These are phyloP conservation scores for Alloscopus bannaensis DNA, from an alignment of 2,888 invertebrate species.

Conservation along the genomic window DNA sequence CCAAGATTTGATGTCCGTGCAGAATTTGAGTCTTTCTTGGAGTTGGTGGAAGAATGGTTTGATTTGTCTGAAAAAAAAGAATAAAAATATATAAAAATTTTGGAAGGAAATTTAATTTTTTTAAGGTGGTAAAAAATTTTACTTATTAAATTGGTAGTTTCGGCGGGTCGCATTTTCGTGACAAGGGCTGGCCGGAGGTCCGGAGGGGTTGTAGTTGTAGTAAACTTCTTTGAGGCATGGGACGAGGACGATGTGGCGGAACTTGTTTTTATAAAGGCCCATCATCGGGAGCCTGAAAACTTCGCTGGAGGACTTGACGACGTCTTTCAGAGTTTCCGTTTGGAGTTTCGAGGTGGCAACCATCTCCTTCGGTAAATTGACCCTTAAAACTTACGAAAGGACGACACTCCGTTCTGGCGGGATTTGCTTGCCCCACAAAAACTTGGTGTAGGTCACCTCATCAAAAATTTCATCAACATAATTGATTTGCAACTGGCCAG, in stretches of 20 bases:
- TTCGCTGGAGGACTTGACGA: conserved; percentile 37
- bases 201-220: conserved; percentile 1
- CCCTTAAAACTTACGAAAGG: conserved; percentile 38
- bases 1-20: conserved; percentile 38
- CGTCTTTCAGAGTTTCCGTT: conserved; percentile 11
- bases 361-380: conserved; percentile 15
- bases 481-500: conserved; percentile 25
- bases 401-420: conserved; percentile 58
- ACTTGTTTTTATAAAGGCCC: conserved; percentile 48
- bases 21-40: conserved; percentile 20
- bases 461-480: conserved; percentile 61
- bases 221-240: conserved; percentile 54
- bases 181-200: conserved; percentile 19
- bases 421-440: conserved; percentile 50
- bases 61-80: conserved; percentile 30
- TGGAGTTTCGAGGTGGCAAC: too few species aligned
- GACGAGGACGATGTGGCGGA: conserved; percentile 33
- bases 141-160: conserved; percentile 42
- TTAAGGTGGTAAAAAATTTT: background rate
- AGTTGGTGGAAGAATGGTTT: conserved; percentile 32
- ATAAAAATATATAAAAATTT: background rate
- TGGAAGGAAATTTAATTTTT: background rate
- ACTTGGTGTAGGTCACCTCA: conserved; percentile 56
- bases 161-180: conserved; percentile 22
- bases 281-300: conserved; percentile 54